Percentiles rank a stretch among this genome's conserved stretches.
These are phyloP conservation scores for Ornithorhynchus anatinus DNA, from an alignment of 2,113 vertebrate genomes.

Conservation along the genomic window DNA sequence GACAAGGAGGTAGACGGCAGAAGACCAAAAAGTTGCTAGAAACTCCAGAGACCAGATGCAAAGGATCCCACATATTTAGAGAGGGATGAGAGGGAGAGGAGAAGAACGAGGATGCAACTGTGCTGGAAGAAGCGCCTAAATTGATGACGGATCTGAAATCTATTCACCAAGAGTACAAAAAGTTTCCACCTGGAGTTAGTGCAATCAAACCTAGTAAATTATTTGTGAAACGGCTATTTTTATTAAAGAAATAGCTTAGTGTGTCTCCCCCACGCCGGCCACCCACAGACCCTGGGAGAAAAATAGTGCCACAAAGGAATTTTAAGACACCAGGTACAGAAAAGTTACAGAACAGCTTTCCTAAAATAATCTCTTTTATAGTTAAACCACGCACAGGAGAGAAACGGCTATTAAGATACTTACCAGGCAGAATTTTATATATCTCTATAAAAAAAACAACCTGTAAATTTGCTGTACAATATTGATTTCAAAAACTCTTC, in stretches of 20 bases:
- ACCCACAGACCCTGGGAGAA: too few relatives aligned
- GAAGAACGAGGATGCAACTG: conserved; percentile 1
- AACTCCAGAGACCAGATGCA: too few relatives aligned
- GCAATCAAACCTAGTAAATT: conserved; percentile 37
- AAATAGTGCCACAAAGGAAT: conserved; percentile 9
- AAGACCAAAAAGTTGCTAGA: too few relatives aligned
- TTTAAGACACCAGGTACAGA: conserved; percentile 39
- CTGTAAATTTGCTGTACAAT: conserved; percentile 36
- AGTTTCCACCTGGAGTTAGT: conserved; percentile 19
- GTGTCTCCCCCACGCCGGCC: conserved; percentile 37
- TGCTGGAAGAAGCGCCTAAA: background rate
- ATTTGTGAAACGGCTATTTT: conserved; percentile 29
- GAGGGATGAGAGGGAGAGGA: conserved; percentile 5
- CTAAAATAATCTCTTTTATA: conserved; percentile 55
- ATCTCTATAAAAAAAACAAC: conserved; percentile 25
- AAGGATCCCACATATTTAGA: too few relatives aligned
- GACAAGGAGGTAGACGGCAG: background rate
- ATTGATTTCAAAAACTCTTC: conserved; percentile 40
- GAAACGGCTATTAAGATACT: conserved; percentile 52
- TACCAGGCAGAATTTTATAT: conserved; percentile 29
- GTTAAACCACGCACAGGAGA: conserved; percentile 32
- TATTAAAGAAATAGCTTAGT: conserved; percentile 34
- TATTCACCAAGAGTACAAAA: background rate
- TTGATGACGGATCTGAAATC: background rate
- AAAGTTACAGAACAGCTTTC: conserved; percentile 40